phyloP scores from a whole-genome alignment of 2,113 vertebrate genomes.

The Bathybates hornii region DNA sequence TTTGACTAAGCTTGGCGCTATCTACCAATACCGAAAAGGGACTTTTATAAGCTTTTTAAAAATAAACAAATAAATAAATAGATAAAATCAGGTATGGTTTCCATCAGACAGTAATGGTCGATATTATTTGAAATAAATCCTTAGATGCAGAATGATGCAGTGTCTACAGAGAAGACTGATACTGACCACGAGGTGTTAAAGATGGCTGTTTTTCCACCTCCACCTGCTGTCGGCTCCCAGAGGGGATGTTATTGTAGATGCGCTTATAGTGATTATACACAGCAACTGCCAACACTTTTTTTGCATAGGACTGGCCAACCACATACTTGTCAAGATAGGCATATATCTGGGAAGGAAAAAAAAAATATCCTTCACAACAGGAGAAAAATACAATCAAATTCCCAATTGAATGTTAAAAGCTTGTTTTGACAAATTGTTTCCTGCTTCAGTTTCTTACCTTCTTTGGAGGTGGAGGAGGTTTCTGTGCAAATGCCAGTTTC shows the following conservation, averaged over 20 bases:
- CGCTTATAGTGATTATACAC: conserved; percentile 99
- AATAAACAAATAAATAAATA: background rate
- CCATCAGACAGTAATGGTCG: background rate
- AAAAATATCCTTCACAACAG: background rate
- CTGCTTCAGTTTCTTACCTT: conserved; percentile 75
- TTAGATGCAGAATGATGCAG: background rate
- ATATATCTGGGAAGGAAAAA: conserved; percentile 79
- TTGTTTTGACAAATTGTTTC: background rate
- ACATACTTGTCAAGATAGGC: conserved; percentile 98
- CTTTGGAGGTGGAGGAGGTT: conserved; percentile 93
- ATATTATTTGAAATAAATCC: background rate
- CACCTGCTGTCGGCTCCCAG: conserved; percentile 83
- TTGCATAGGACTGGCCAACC: conserved; percentile 95
- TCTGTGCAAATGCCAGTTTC: conserved; percentile 92
- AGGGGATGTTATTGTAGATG: conserved; percentile 96
- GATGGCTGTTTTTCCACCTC: conserved; percentile 91
- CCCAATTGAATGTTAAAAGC: background rate
- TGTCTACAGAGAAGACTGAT: background rate
- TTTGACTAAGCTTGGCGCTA: background rate
- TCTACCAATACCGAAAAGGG: background rate
- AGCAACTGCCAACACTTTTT: conserved; percentile 96
- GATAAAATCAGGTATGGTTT: background rate
- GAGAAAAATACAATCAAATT: background rate
- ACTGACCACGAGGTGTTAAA: conserved; percentile 91
- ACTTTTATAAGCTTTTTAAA: background rate